Evolutionary conservation across 2,888 invertebrate species (phyloP).

Genomic region (Timandra comae): DNA sequence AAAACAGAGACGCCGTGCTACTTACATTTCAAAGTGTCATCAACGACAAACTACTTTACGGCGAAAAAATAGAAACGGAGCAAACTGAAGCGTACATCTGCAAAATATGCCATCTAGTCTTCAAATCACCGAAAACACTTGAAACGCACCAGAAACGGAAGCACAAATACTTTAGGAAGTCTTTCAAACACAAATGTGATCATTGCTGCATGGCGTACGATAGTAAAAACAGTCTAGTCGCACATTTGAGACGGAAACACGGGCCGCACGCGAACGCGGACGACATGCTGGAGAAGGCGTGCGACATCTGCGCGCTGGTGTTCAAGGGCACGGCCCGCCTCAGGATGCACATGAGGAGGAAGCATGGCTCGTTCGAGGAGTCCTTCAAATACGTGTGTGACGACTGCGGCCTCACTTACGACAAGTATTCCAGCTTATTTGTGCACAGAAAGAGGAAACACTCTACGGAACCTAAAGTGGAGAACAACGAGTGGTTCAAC

Average conservation of each 20-base stretch:
- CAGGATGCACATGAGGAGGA: conserved; percentile 64
- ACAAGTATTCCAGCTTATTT: conserved; percentile 57
- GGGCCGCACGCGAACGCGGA: conserved; percentile 43
- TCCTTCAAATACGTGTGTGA: conserved; percentile 52
- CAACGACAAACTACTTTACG: conserved; percentile 32
- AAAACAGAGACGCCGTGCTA: conserved; percentile 47
- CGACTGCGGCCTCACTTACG: conserved; percentile 61
- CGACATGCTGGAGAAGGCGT: conserved; percentile 49
- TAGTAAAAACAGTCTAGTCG: conserved; percentile 55
- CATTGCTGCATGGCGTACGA: conserved; percentile 63
- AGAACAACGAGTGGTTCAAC: conserved; percentile 45
- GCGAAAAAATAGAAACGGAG: conserved; percentile 9
- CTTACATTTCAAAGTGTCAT: conserved; percentile 59
- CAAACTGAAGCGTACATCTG: conserved; percentile 34
- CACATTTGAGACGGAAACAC: conserved; percentile 62
- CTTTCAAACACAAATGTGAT: conserved; percentile 55
- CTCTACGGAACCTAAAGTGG: conserved; percentile 33
- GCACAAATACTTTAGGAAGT: conserved; percentile 49
- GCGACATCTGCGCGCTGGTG: conserved; percentile 61
- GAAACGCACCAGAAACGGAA: conserved; percentile 57
- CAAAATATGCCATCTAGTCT: conserved; percentile 63
- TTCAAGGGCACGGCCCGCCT: conserved; percentile 58
- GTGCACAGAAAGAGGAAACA: conserved; percentile 62
- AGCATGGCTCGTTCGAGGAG: conserved; percentile 56
- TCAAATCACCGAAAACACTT: conserved; percentile 51